Evolutionary conservation across 2,113 vertebrate species (phyloP).

Genomic region (Rostratula benghalensis): DNA sequence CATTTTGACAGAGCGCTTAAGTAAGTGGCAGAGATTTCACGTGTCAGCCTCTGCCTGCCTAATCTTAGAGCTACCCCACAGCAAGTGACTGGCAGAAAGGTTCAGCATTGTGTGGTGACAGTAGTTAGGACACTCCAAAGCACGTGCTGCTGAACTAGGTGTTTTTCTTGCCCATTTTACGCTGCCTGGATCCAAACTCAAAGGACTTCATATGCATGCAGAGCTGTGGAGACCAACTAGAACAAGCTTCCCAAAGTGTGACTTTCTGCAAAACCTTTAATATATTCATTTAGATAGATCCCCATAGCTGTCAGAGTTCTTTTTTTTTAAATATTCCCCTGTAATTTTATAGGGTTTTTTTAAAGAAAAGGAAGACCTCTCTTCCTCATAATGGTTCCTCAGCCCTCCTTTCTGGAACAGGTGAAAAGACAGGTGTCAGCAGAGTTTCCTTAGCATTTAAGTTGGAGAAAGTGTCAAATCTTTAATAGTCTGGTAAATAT

Average conservation of each 20-base stretch:
- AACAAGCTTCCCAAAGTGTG: neutral
- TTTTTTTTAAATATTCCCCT: neutral
- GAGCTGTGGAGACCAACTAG: neutral
- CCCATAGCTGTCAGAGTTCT: neutral
- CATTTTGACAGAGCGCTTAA: constrained; percentile 40
- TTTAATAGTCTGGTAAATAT: neutral
- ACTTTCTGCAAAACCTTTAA: neutral
- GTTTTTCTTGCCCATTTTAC: neutral
- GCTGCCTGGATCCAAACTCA: neutral
- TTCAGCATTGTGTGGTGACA: neutral
- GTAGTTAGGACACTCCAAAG: neutral
- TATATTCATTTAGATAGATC: neutral
- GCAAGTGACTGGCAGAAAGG: neutral
- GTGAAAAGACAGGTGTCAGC: neutral
- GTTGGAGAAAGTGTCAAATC: neutral
- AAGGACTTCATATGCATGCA: neutral
- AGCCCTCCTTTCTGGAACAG: neutral
- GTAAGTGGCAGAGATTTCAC: constrained; percentile 53
- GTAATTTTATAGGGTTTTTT: neutral
- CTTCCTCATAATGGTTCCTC: neutral
- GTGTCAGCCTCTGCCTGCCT: constrained; percentile 16
- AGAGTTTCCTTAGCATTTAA: neutral
- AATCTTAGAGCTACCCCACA: neutral
- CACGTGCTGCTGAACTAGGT: neutral
- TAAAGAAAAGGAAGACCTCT: neutral